A percentile compares a stretch with the other conserved stretches of the same genome.
phyloP scores from a whole-genome alignment of 1,140 invertebrate species.

The Bradysia coprophila region DNA sequence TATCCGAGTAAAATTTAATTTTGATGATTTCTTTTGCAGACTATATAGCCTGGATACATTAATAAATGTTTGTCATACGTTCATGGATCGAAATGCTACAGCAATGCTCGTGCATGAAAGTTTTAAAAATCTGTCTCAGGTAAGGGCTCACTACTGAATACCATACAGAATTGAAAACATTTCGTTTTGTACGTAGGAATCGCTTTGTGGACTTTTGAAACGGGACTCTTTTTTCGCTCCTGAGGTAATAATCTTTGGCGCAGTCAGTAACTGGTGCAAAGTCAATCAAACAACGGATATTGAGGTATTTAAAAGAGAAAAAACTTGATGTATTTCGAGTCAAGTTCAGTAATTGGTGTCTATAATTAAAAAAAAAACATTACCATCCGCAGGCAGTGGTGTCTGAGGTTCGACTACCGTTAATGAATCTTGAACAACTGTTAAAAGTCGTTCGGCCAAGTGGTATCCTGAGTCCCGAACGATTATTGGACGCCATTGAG shows the following conservation, averaged over 20 bases:
- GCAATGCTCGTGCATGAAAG: constrained; percentile 69
- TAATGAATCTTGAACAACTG: constrained; percentile 73
- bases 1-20: constrained; percentile 3
- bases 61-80: constrained; percentile 50
- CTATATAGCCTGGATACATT: constrained; percentile 37
- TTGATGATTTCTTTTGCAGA: no score
- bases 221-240: constrained; percentile 90
- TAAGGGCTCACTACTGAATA: no score
- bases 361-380: no score
- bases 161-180: background rate
- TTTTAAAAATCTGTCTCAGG: constrained; percentile 69
- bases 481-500: constrained; percentile 86
- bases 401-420: constrained; percentile 56
- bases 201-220: constrained; percentile 64
- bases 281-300: constrained; percentile 47
- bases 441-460: constrained; percentile 74
- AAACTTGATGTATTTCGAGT: no score
- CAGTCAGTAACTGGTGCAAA: constrained; percentile 70
- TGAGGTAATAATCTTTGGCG: constrained; percentile 88
- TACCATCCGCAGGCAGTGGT: constrained; percentile 29
- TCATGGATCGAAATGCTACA: constrained; percentile 74
- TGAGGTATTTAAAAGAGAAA: constrained; percentile 25
- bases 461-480: constrained; percentile 67
- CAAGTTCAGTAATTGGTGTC: no score
- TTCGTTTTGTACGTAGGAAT: no score